Percentiles rank a stretch among this genome's conserved stretches.
Evolutionary conservation across 2,113 vertebrate genomes (phyloP).

Genomic region (Dasyurus viverrinus): DNA sequence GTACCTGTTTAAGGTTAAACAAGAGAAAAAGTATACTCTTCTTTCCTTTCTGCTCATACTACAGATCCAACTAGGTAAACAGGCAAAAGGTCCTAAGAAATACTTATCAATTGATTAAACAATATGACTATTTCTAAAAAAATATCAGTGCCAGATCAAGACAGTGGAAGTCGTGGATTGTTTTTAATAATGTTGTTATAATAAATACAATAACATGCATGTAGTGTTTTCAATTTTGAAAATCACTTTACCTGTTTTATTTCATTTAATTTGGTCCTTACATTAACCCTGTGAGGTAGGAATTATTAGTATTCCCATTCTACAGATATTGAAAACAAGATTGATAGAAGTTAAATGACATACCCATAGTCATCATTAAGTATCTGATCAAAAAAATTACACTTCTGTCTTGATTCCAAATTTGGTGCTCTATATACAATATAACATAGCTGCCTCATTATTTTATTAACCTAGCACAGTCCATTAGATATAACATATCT

Average conservation of each 20-base stretch:
- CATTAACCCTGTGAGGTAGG: not conserved
- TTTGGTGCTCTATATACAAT: not conserved
- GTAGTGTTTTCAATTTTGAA: not conserved
- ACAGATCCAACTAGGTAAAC: not conserved
- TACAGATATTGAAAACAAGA: not conserved
- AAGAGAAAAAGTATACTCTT: constrained; percentile 4
- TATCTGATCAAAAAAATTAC: not conserved
- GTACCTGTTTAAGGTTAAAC: not conserved
- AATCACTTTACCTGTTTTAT: not conserved
- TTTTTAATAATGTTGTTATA: not conserved
- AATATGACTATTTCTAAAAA: not conserved
- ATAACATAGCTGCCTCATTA: not conserved
- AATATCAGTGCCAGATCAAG: not conserved
- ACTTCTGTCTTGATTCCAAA: not conserved
- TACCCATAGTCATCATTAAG: not conserved
- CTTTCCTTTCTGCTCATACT: not conserved
- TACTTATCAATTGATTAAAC: not conserved
- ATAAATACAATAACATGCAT: not conserved
- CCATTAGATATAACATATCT: not conserved
- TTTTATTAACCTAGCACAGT: not conserved
- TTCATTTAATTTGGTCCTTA: not conserved
- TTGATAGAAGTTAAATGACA: not conserved
- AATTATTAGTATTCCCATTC: not conserved
- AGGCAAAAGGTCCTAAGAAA: not conserved
- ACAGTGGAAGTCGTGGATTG: not conserved